Evolutionary conservation across 2,113 vertebrate genomes (phyloP).

Genomic region (Pseudorasbora parva): DNA sequence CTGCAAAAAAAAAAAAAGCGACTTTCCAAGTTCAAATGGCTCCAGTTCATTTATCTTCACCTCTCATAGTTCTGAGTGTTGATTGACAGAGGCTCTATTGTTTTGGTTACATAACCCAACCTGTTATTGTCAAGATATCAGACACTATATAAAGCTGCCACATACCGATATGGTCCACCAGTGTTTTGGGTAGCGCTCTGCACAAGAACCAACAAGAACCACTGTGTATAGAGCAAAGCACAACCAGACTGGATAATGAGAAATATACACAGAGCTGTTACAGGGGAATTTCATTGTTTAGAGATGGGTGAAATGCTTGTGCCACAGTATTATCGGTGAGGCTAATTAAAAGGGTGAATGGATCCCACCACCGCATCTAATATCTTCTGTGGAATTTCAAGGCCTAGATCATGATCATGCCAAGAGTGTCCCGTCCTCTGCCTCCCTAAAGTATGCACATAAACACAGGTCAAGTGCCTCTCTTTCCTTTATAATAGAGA

Average conservation of each 20-base stretch:
- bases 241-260: background rate
- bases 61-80: background rate
- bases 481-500: slow-evolving; percentile 26
- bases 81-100: slow-evolving; percentile 33
- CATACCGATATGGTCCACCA: slow-evolving; percentile 23
- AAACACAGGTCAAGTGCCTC: slow-evolving; percentile 31
- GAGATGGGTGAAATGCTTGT: slow-evolving; percentile 23
- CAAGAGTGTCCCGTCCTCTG: background rate
- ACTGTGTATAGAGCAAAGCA: slow-evolving; percentile 4
- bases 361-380: background rate
- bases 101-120: slow-evolving; percentile 27
- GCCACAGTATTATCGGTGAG: background rate
- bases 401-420: background rate
- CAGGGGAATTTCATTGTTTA: background rate
- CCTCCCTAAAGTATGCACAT: slow-evolving; percentile 15
- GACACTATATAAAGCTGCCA: slow-evolving; percentile 28
- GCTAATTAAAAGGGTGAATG: background rate
- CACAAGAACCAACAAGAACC: slow-evolving; percentile 26
- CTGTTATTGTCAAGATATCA: slow-evolving; percentile 44
- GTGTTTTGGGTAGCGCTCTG: slow-evolving; percentile 15
- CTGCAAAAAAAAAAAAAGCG: background rate
- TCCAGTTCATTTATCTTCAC: slow-evolving; percentile 14
- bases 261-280: slow-evolving; percentile 30
- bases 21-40: slow-evolving; percentile 23
- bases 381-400: slow-evolving; percentile 22